Evolutionary conservation across 2,113 vertebrate genomes (phyloP).

Genomic region (Heterochromis multidens): DNA sequence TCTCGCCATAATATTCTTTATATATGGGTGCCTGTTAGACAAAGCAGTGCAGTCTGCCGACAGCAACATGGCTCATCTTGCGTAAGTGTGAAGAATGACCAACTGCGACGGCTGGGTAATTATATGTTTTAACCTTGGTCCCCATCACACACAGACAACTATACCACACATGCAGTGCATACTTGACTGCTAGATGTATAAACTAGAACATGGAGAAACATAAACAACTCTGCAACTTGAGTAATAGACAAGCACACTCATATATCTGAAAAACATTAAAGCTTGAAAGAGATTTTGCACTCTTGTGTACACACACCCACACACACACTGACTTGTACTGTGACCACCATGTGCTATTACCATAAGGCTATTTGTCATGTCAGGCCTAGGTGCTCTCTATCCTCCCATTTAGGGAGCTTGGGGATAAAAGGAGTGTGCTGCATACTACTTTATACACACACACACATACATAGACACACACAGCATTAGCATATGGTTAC

Average conservation of each 20-base stretch:
- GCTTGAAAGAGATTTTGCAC: not conserved
- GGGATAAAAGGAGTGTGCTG: slow-evolving; percentile 1
- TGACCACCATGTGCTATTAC: slow-evolving; percentile 27
- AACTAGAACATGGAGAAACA: not conserved
- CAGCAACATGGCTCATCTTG: slow-evolving; percentile 29
- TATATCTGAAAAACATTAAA: not conserved
- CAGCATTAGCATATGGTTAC: not conserved
- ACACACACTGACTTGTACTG: not conserved
- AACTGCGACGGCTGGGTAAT: not conserved
- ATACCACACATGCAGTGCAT: not conserved
- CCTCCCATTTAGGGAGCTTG: slow-evolving; percentile 14
- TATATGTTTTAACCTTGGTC: slow-evolving; percentile 46
- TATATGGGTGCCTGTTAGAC: not conserved
- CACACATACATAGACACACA: not conserved
- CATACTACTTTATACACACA: not conserved
- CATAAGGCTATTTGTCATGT: slow-evolving; percentile 44
- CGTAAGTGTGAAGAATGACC: slow-evolving; percentile 19
- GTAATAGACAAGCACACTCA: not conserved
- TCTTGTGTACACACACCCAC: not conserved
- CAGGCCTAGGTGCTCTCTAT: slow-evolving; percentile 23
- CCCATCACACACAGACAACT: not conserved
- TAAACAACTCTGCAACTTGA: not conserved
- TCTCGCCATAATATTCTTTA: not conserved
- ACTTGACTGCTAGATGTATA: not conserved
- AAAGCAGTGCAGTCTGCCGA: not conserved